Conservation (phyloP, 2,888 invertebrate species). For the Andrena bicolor region DNA sequence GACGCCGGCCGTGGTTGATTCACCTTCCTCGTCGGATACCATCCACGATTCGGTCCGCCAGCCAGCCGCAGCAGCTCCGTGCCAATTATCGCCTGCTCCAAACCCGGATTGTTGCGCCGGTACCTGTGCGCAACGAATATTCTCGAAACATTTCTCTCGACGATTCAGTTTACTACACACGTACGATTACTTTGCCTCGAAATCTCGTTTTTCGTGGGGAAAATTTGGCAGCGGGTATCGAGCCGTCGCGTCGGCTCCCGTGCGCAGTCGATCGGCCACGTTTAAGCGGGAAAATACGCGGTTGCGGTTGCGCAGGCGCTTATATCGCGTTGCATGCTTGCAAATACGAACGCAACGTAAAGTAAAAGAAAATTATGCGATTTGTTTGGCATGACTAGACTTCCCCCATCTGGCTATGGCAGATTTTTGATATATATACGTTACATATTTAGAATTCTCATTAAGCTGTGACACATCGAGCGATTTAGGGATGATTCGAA, state of each 20-base stretch:
- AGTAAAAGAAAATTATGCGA: no score
- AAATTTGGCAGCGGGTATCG: background rate
- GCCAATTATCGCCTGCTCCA: constrained; percentile 88
- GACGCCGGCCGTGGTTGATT: constrained; percentile 91
- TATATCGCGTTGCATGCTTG: background rate
- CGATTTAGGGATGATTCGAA: no score
- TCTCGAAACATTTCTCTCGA: background rate
- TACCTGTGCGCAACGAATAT: constrained; percentile 71
- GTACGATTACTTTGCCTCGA: background rate
- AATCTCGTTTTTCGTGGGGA: background rate
- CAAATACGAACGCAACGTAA: background rate
- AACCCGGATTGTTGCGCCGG: constrained; percentile 84
- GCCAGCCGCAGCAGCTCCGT: constrained; percentile 92
- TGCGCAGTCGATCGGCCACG: background rate
- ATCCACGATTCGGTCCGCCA: constrained; percentile 93
- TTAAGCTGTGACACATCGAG: no score
- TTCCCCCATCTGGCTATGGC: no score
- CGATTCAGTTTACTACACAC: background rate
- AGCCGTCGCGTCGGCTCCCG: background rate
- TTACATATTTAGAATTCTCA: no score
- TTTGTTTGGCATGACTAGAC: no score
- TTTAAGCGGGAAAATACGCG: background rate
- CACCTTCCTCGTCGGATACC: constrained; percentile 91
- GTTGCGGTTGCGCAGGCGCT: background rate
- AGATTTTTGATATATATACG: no score